Conservation (phyloP, 2,113 vertebrate species). For the Seriola aureovittata region DNA sequence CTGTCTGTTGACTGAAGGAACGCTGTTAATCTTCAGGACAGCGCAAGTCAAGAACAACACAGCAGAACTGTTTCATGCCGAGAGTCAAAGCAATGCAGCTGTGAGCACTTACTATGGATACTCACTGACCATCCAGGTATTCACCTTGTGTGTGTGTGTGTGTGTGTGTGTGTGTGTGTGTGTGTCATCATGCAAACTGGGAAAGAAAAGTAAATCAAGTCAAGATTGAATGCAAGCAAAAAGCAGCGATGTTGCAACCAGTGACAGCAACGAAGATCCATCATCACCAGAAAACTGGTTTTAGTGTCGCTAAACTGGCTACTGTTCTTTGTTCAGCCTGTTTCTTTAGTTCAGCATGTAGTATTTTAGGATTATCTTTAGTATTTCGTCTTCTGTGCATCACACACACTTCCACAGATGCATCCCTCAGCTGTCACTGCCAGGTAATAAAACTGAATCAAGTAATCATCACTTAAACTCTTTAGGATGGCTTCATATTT, state of each 20-base stretch:
- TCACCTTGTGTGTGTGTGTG: slow-evolving; percentile 6
- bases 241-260: neutral
- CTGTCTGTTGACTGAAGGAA: slow-evolving; percentile 55
- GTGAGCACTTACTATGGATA: slow-evolving; percentile 49
- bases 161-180: slow-evolving; percentile 1
- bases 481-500: slow-evolving; percentile 5
- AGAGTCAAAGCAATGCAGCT: slow-evolving; percentile 56
- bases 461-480: neutral
- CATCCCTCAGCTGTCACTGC: neutral
- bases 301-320: neutral
- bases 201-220: slow-evolving; percentile 14
- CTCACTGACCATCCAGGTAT: slow-evolving; percentile 24
- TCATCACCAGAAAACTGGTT: neutral
- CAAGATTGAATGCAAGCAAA: neutral
- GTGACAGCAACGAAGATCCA: neutral
- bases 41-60: slow-evolving; percentile 68
- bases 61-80: slow-evolving; percentile 32
- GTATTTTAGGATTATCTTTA: neutral
- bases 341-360: neutral
- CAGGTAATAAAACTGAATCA: neutral
- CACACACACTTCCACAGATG: neutral
- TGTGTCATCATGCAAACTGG: slow-evolving; percentile 24
- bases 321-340: neutral
- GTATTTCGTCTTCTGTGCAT: neutral
- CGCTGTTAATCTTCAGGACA: slow-evolving; percentile 56